Conservation (phyloP, 2,113 vertebrate species). For the Microtus ochrogaster region DNA sequence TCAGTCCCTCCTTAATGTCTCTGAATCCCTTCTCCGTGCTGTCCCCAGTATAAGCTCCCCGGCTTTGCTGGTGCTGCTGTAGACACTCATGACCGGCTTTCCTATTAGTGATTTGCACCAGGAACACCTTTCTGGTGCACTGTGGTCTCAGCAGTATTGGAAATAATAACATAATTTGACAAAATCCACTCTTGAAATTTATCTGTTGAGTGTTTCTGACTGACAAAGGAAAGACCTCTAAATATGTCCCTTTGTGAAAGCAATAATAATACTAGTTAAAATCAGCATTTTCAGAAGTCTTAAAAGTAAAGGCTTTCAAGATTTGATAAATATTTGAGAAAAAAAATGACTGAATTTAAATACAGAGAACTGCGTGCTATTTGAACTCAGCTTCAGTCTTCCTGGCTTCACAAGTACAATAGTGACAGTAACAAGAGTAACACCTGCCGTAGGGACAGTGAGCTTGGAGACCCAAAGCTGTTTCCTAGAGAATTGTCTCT, state of each 20-base stretch:
- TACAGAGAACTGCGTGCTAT: neutral
- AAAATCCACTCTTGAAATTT: neutral
- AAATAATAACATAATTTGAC: neutral
- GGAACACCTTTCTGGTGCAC: neutral
- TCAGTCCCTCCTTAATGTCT: neutral
- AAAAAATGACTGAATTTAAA: neutral
- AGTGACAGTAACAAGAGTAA: neutral
- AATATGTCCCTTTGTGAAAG: neutral
- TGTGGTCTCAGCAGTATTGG: neutral
- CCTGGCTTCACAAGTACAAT: neutral
- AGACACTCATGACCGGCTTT: neutral
- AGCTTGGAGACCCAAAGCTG: neutral
- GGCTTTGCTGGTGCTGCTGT: neutral
- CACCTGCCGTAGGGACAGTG: neutral
- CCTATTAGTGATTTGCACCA: neutral
- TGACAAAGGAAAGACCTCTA: neutral
- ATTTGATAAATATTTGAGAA: slow-evolving; percentile 33
- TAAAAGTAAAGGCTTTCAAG: neutral
- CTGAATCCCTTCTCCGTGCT: neutral
- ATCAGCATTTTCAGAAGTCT: slow-evolving; percentile 46
- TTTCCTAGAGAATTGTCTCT: neutral
- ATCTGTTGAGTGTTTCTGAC: neutral
- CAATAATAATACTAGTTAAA: neutral
- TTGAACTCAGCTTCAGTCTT: neutral
- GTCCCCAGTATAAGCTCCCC: neutral